phyloP scores from a whole-genome alignment of 2,888 invertebrate species.

The Agrilus biguttatus region DNA sequence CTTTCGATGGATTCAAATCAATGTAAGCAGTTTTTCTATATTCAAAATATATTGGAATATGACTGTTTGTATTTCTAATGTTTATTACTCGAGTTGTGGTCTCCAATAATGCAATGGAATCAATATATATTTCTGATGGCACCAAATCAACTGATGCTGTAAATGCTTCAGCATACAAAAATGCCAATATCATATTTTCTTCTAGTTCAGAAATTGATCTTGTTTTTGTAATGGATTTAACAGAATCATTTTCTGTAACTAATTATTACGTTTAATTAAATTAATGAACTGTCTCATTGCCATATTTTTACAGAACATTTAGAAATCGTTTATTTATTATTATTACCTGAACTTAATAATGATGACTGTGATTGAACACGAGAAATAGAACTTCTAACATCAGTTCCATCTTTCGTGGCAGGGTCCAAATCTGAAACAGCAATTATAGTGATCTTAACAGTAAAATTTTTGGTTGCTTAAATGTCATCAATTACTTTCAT shows the following conservation, averaged over 20 bases:
- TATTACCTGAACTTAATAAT: too few relatives aligned
- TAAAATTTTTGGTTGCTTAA: too few relatives aligned
- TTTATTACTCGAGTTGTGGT: slow-evolving; percentile 26
- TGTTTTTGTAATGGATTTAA: too few relatives aligned
- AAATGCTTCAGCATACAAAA: slow-evolving; percentile 42
- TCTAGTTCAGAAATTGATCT: neutral
- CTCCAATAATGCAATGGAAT: slow-evolving; percentile 29
- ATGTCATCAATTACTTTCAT: too few relatives aligned
- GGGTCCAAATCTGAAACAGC: too few relatives aligned
- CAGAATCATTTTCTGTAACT: neutral
- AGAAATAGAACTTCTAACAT: too few relatives aligned
- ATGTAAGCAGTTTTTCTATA: slow-evolving; percentile 30
- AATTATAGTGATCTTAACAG: too few relatives aligned
- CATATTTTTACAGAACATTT: too few relatives aligned
- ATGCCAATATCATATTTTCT: slow-evolving; percentile 30
- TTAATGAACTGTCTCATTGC: too few relatives aligned
- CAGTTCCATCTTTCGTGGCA: too few relatives aligned
- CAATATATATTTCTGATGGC: slow-evolving; percentile 35
- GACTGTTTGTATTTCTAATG: slow-evolving; percentile 32
- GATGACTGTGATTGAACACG: too few relatives aligned
- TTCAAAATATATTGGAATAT: slow-evolving; percentile 29
- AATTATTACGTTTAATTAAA: slow-evolving; percentile 1
- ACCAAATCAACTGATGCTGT: slow-evolving; percentile 31
- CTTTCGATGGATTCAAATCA: slow-evolving; percentile 29
- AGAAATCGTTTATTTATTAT: too few relatives aligned